Evolutionary conservation across 2,113 vertebrate species (phyloP).

Genomic region (Emydocephalus ijimae): DNA sequence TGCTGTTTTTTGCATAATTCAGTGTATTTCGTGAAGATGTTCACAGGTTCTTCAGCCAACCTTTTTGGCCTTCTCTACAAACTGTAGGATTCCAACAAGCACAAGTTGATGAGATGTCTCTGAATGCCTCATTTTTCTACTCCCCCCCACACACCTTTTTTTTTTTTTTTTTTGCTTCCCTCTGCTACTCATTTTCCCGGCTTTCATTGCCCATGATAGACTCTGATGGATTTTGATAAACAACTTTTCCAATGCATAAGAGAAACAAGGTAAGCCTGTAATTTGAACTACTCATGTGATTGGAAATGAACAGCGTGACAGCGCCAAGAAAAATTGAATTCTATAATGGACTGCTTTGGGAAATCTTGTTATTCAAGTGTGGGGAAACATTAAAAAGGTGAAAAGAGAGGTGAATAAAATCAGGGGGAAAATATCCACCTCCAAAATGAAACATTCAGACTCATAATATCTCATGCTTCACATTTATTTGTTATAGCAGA

Average conservation of each 20-base stretch:
- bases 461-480: background rate
- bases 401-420: background rate
- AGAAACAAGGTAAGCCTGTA: slow-evolving; percentile 31
- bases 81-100: background rate
- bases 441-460: background rate
- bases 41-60: background rate
- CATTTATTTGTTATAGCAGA: background rate
- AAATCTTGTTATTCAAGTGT: slow-evolving; percentile 4
- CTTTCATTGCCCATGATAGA: background rate
- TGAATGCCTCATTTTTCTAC: background rate
- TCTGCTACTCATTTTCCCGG: background rate
- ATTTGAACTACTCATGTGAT: slow-evolving; percentile 25
- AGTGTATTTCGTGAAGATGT: background rate
- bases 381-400: background rate
- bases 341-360: background rate
- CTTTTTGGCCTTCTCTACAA: background rate
- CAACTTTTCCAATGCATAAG: slow-evolving; percentile 17
- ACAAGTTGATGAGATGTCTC: background rate
- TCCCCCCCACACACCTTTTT: too few species aligned
- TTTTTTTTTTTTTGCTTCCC: background rate
- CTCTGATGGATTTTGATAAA: slow-evolving; percentile 2
- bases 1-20: background rate
- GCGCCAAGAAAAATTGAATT: slow-evolving; percentile 7
- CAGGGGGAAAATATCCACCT: background rate
- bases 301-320: slow-evolving; percentile 25